Percentiles rank a stretch among this genome's conserved stretches.
phyloP scores from a whole-genome alignment of 2,113 vertebrate species.

The Hystrix cristata region DNA sequence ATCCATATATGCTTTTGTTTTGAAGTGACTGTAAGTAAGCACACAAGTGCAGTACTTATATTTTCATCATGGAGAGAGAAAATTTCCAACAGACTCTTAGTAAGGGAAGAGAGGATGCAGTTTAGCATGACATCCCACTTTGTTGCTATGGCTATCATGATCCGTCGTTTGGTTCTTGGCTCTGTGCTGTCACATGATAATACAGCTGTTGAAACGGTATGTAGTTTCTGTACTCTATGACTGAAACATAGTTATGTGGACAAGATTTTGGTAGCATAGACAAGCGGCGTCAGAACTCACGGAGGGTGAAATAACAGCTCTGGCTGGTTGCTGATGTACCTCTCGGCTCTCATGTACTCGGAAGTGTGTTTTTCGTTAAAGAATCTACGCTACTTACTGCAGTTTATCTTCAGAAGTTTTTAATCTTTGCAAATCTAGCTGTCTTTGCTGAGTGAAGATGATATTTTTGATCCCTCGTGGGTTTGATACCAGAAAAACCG shows the following conservation, averaged over 20 bases:
- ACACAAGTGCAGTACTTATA: background rate
- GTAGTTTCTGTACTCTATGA: background rate
- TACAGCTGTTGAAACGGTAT: background rate
- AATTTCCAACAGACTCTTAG: constrained; percentile 44
- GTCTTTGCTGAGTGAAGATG: constrained; percentile 24
- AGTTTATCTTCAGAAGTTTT: constrained; percentile 24
- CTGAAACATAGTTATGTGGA: constrained; percentile 30
- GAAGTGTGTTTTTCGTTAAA: background rate
- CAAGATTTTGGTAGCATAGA: background rate
- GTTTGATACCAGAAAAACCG: background rate
- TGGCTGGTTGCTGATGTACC: background rate
- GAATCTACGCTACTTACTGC: background rate
- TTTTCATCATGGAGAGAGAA: constrained; percentile 47
- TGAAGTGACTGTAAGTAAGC: constrained; percentile 58
- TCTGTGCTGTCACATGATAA: constrained; percentile 43
- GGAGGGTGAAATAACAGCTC: constrained; percentile 1
- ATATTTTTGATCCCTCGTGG: constrained; percentile 33
- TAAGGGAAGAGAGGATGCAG: constrained; percentile 39
- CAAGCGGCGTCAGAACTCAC: background rate
- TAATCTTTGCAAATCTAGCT: constrained; percentile 40
- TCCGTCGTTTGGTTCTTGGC: constrained; percentile 63
- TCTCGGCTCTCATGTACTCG: background rate
- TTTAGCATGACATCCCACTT: constrained; percentile 14
- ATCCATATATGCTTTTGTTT: constrained; percentile 63
- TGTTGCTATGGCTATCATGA: background rate